phyloP scores from a whole-genome alignment of 1,140 invertebrate species.

The Belonocnema kinseyi region DNA sequence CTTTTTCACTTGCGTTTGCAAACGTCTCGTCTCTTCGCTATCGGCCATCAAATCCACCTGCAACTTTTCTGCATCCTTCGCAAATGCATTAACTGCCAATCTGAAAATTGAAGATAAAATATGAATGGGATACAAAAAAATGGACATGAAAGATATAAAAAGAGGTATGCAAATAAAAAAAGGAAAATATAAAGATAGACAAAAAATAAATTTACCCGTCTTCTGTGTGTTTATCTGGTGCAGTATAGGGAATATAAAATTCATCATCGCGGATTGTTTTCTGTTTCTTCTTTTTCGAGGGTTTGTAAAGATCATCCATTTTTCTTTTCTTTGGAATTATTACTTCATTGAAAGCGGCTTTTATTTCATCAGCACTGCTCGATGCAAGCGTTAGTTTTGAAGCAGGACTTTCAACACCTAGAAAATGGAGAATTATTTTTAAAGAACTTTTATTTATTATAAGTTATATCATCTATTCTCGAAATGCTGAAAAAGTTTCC shows the following conservation, averaged over 20 bases:
- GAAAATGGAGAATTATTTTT: background rate
- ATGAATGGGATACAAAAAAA: background rate
- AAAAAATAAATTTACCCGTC: conserved; percentile 80
- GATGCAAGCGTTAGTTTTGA: conserved; percentile 52
- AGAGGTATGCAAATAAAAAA: background rate
- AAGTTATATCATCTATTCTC: no score
- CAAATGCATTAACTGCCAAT: conserved; percentile 86
- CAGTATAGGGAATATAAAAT: conserved; percentile 91
- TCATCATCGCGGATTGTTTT: conserved; percentile 80
- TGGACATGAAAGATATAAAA: background rate
- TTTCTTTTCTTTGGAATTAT: conserved; percentile 79
- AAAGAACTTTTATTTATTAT: no score
- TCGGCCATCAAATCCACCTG: conserved; percentile 89
- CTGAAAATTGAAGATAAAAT: conserved; percentile 68
- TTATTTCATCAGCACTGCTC: conserved; percentile 67
- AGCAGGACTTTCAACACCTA: background rate
- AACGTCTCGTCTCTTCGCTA: conserved; percentile 80
- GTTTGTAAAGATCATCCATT: conserved; percentile 77
- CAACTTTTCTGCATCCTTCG: conserved; percentile 82
- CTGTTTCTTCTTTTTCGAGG: conserved; percentile 76
- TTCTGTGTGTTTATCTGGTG: conserved; percentile 91
- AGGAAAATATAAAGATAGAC: conserved; percentile 11
- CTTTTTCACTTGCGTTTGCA: conserved; percentile 79
- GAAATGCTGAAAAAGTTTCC: no score
- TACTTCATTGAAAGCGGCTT: conserved; percentile 73